Evolutionary conservation across 1,140 invertebrate species (phyloP).

Genomic region (Bacillus rossius): DNA sequence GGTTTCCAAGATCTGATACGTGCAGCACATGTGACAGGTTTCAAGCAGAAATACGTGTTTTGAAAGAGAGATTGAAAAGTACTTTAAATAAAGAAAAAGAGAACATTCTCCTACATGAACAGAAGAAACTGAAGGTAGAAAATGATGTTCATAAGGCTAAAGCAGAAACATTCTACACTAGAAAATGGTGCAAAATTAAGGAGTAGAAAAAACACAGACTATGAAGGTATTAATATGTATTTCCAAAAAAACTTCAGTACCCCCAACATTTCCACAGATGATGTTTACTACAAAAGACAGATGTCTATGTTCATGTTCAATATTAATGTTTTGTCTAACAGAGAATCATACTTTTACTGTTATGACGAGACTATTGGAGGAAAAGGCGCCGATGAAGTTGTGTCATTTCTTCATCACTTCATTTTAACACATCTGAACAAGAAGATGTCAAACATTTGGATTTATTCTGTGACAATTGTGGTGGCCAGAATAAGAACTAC

Average conservation of each 20-base stretch:
- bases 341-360: conserved; percentile 20
- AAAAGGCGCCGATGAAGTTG: conserved; percentile 15
- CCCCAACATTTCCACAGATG: conserved; percentile 28
- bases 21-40: conserved; percentile 14
- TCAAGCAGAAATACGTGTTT: conserved; percentile 4
- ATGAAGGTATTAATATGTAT: not conserved
- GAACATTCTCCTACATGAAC: too few relatives aligned
- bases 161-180: too few relatives aligned
- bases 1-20: conserved; percentile 13
- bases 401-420: conserved; percentile 7
- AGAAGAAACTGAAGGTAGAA: too few relatives aligned
- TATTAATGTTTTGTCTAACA: conserved; percentile 21
- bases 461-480: conserved; percentile 21
- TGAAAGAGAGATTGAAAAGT: not conserved
- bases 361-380: conserved; percentile 22
- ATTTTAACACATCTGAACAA: too few relatives aligned
- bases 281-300: conserved; percentile 29
- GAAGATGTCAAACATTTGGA: conserved; percentile 9
- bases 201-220: too few relatives aligned
- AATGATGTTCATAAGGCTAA: too few relatives aligned
- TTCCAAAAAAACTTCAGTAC: conserved; percentile 22
- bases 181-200: too few relatives aligned
- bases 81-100: conserved; percentile 19
- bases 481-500: conserved; percentile 22
- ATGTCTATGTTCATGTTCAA: conserved; percentile 26